Evolutionary conservation across 92 coral and sea anemone genomes (phyloP), one percentile per base, ranked within the genome.

Genomic region (Heteractis magnifica): DNA sequence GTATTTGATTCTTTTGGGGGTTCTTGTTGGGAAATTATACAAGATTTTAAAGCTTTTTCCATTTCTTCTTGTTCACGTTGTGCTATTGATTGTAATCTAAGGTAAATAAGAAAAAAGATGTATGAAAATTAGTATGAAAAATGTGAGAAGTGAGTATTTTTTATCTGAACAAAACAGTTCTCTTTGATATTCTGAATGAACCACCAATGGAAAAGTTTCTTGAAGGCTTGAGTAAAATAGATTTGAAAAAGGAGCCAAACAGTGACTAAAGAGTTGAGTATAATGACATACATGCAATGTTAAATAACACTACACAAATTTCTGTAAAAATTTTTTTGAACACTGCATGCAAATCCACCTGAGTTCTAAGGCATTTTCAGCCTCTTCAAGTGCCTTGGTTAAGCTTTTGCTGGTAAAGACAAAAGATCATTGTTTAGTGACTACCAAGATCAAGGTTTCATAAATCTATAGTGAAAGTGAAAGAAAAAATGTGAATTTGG

Each of bases 51-150:
- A 51, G 91, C 92, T 86, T 88, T 94, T 85, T 96, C 93, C 84
- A 94, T 83, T 77, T 94, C 94, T 76, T 88, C 91, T 71, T 92
- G 92, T 70, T 92, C 97, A 52, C 92, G 92, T 71, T 88, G 88
- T 3, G 99, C 98, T 83, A 85, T 84, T 80, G 89, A 87, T 12
- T 70, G 51, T 56, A 97, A 87, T 91, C 99, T 97, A 49, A 16
- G 65, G 71, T 48, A 56, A 52, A 56, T 41, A 70, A 77, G 50
- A 52, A 41, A 77, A 15, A 16, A 18, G 12, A 18, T 62, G 70
- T 62, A 62, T 6, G 20, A 62, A 62, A 7, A 23, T n/a, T 10
- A 62, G 44, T 34, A 34, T 34, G 44, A 62, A 62, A 62, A 62
- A 18, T 20, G 21, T 62, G 18, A 8, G 18, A 62, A 62, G 26